A percentile compares a stretch with the other conserved stretches of the same genome.
Conservation (phyloP, 2,888 invertebrate species). For the Acleris cristana region DNA sequence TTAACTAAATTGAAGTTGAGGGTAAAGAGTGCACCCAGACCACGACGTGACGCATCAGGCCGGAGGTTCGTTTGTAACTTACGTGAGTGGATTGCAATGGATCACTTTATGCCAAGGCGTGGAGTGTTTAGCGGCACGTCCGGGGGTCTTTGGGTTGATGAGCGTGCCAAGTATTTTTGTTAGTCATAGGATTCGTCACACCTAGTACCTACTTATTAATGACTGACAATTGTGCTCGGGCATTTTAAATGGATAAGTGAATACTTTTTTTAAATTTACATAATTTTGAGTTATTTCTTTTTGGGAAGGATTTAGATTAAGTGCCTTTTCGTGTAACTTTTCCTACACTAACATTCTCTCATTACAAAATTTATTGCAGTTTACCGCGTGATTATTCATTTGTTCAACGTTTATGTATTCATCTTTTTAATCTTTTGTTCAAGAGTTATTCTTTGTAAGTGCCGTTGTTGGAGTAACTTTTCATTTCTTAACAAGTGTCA, state of each 20-base stretch:
- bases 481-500: conserved; percentile 19
- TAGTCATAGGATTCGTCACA: conserved; percentile 47
- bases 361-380: conserved; percentile 11
- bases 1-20: conserved; percentile 80
- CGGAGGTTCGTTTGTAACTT: conserved; percentile 63
- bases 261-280: too few species aligned
- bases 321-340: neutral
- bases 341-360: neutral
- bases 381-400: conserved; percentile 4
- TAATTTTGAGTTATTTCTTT: too few species aligned
- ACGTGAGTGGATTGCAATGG: conserved; percentile 71
- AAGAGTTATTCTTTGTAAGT: conserved; percentile 8
- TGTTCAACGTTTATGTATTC: conserved; percentile 2
- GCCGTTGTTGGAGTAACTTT: conserved; percentile 4
- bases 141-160: conserved; percentile 36
- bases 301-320: too few species aligned
- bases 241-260: too few species aligned
- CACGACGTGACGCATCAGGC: conserved; percentile 70
- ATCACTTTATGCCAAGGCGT: conserved; percentile 54
- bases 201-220: neutral
- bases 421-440: conserved; percentile 12
- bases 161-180: conserved; percentile 60
- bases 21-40: conserved; percentile 61
- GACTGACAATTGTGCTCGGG: neutral
- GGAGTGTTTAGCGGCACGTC: conserved; percentile 55